A percentile compares a stretch with the other conserved stretches of the same genome.
phyloP scores from a whole-genome alignment of 2,113 vertebrate species.

The Semicossyphus pulcher region DNA sequence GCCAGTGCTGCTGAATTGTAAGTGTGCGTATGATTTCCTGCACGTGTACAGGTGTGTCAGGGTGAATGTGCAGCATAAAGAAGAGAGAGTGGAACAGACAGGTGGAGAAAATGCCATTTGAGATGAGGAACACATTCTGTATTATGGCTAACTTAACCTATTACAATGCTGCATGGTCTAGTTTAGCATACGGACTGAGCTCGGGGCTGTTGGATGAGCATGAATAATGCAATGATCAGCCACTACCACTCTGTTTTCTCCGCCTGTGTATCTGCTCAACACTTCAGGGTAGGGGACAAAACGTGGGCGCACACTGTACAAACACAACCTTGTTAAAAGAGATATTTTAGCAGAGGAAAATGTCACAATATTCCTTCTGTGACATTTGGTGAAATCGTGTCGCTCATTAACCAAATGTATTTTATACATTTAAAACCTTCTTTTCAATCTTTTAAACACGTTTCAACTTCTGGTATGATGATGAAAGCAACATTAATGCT shows the following conservation, averaged over 20 bases:
- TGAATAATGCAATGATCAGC: slow-evolving; percentile 75
- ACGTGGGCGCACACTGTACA: background rate
- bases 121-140: slow-evolving; percentile 2
- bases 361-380: background rate
- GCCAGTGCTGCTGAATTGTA: slow-evolving; percentile 13
- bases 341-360: background rate
- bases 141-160: slow-evolving; percentile 12
- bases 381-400: background rate
- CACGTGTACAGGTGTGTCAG: slow-evolving; percentile 3
- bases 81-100: background rate
- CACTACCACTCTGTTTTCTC: slow-evolving; percentile 34
- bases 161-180: slow-evolving; percentile 1
- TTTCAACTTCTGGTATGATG: background rate
- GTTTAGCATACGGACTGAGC: slow-evolving; percentile 54
- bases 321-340: background rate
- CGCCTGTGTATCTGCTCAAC: slow-evolving; percentile 39
- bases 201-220: slow-evolving; percentile 57
- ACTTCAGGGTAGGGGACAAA: slow-evolving; percentile 38
- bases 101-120: background rate
- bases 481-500: background rate
- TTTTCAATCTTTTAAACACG: no score
- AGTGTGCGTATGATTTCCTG: slow-evolving; percentile 1
- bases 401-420: no score
- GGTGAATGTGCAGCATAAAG: background rate
- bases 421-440: no score